Base-by-base conservation (phyloP, 1,140 invertebrate species). In the Drosophila kohkoa region DNA sequence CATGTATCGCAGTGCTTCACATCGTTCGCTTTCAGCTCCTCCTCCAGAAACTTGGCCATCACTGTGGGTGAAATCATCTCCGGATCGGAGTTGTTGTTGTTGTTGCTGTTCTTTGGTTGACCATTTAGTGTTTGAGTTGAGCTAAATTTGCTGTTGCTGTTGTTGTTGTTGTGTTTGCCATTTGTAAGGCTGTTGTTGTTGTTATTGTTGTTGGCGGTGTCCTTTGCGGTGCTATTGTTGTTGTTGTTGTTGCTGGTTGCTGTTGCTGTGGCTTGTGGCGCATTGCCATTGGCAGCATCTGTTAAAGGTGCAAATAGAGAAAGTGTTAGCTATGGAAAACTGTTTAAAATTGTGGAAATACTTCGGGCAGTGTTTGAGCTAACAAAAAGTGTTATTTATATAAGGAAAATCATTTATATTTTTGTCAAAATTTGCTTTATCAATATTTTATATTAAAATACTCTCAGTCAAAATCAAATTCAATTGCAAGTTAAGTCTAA, bases 11-110 rank as follows among this genome's bases (percentile, higher is more conserved):
- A 97, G 81, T 97, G 97, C 91, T 96, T 96, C 6, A 95, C 94
- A 65, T 95, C 94, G 80, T 94, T 95, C 93, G 94, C 96, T 93
- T 94, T 97, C 91, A 94, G 96, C 87, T 95, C 94, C 76, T 98
- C 97, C 91, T 98, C 96, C 30, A 99, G 93, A 49, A 98, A 97
- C 94, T 98, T 98, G 2, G 98, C 97, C 95, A 99, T 97, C 52
- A 99, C 96, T 11, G 97, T 96, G 35, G 97, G 97, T 7, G 98
- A 98, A 20, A 99, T 97, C 80, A 97, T 95, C 70, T 98, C 97
- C 16, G 94, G 93, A 79, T 95, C 94, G 75, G 92, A 90, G 35
- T 69, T 93, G 88, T 82, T 90, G 93, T 76, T 90, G 93, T 75
- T 81, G 15, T 43, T 80, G n/a, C 46, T 77, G n/a, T 25, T 65